These are phyloP conservation scores for Kryptolebias ocellatus DNA, from an alignment of 2,797 vertebrate genomes.

Conservation along the genomic window DNA sequence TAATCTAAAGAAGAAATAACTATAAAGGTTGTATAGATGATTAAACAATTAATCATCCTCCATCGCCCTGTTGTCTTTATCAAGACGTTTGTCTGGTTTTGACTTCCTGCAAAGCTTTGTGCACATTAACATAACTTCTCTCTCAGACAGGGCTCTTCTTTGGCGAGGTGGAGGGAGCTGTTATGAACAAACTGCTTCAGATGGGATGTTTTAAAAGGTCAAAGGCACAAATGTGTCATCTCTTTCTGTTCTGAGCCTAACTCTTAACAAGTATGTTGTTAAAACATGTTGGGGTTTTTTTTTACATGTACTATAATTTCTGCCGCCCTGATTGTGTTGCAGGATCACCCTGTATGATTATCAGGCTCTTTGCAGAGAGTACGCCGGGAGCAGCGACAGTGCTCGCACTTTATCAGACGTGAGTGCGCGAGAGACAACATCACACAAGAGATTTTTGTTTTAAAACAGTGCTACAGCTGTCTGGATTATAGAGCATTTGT, in stretches of 20 bases:
- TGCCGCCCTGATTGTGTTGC: slow-evolving; percentile 29
- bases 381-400: slow-evolving; percentile 92
- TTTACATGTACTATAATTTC: not conserved
- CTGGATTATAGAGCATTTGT: not conserved
- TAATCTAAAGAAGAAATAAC: no score
- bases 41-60: no score
- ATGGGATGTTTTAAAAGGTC: slow-evolving; percentile 99
- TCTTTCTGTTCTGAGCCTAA: not conserved
- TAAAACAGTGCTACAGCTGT: not conserved
- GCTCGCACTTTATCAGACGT: slow-evolving; percentile 90
- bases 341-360: slow-evolving; percentile 98
- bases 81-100: not conserved
- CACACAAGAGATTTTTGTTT: no score
- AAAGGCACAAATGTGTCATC: slow-evolving; percentile 48
- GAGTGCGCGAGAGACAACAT: slow-evolving; percentile 71
- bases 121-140: slow-evolving; percentile 26
- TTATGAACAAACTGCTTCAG: slow-evolving; percentile 96
- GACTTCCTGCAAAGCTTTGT: no score
- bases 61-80: not conserved
- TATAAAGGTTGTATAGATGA: no score
- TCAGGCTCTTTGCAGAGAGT: slow-evolving; percentile 94
- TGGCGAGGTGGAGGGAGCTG: slow-evolving; percentile 94
- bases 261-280: not conserved
- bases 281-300: not conserved
- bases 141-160: slow-evolving; percentile 96